Evolutionary conservation across 2,888 invertebrate species (phyloP).

Genomic region (Protonemura montana): DNA sequence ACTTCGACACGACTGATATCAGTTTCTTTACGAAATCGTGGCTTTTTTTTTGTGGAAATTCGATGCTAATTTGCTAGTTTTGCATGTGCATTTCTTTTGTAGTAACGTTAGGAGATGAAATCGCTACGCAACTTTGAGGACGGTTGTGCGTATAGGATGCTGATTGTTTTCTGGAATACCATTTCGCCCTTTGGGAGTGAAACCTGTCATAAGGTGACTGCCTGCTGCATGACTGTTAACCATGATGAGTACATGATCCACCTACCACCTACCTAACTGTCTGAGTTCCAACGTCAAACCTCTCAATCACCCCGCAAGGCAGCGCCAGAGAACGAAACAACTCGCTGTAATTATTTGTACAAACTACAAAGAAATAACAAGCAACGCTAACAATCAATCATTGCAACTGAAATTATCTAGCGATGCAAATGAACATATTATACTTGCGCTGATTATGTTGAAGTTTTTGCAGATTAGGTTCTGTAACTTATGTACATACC

Average conservation of each 20-base stretch:
- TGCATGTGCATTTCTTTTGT: too few species aligned
- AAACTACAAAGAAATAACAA: constrained; percentile 28
- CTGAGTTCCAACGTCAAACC: not conserved
- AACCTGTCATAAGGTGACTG: not conserved
- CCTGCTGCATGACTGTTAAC: not conserved
- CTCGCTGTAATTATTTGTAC: not conserved
- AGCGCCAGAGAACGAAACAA: not conserved
- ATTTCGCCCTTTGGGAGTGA: too few species aligned
- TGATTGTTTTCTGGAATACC: too few species aligned
- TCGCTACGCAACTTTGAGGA: too few species aligned
- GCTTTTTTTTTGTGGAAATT: too few species aligned
- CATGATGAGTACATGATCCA: not conserved
- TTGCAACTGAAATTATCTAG: not conserved
- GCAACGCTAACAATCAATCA: constrained; percentile 18
- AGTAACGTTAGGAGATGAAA: too few species aligned
- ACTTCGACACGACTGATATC: too few species aligned
- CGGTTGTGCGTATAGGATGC: too few species aligned
- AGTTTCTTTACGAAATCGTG: too few species aligned
- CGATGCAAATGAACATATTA: not conserved
- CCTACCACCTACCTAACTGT: too few species aligned
- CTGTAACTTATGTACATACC: not conserved
- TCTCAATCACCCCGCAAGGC: constrained; percentile 4
- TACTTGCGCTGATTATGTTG: not conserved
- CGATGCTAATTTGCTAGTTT: too few species aligned
- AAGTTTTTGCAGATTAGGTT: not conserved